Evolutionary conservation across 2,888 invertebrate genomes (phyloP).

Genomic region (Venusia cambrica): DNA sequence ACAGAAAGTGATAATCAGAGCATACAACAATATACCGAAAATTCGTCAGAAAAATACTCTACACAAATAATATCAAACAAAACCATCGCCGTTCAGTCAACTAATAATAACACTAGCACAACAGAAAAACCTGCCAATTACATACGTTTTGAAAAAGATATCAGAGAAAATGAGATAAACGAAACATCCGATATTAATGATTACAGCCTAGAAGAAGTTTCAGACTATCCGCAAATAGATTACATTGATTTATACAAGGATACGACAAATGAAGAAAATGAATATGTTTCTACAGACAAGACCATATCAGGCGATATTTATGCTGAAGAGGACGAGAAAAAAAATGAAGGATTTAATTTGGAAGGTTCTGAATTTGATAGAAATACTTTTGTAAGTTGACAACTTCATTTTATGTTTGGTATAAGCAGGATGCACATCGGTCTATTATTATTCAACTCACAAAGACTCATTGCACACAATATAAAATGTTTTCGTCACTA

Average conservation of each 20-base stretch:
- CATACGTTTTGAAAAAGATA: constrained; percentile 20
- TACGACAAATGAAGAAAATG: constrained; percentile 19
- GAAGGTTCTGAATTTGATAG: constrained; percentile 13
- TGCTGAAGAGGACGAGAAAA: constrained; percentile 16
- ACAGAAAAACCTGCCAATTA: not conserved
- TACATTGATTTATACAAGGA: constrained; percentile 22
- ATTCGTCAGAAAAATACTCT: no score
- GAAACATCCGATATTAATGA: constrained; percentile 48
- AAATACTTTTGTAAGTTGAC: constrained; percentile 16
- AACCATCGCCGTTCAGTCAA: not conserved
- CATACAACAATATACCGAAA: no score
- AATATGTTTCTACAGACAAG: constrained; percentile 17
- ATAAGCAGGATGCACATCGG: no score
- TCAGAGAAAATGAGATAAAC: constrained; percentile 36
- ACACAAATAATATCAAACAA: no score
- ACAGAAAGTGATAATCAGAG: no score
- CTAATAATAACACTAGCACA: not conserved
- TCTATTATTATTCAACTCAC: no score
- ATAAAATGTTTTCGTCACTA: no score
- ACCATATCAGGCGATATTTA: constrained; percentile 6
- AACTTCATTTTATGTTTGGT: not conserved
- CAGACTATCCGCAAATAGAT: constrained; percentile 18
- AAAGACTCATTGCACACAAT: no score
- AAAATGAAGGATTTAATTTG: constrained; percentile 17
- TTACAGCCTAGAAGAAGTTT: constrained; percentile 34